These are phyloP conservation scores for Entomobrya multifasciata DNA, from an alignment of 2,888 invertebrate species.

Conservation along the genomic window DNA sequence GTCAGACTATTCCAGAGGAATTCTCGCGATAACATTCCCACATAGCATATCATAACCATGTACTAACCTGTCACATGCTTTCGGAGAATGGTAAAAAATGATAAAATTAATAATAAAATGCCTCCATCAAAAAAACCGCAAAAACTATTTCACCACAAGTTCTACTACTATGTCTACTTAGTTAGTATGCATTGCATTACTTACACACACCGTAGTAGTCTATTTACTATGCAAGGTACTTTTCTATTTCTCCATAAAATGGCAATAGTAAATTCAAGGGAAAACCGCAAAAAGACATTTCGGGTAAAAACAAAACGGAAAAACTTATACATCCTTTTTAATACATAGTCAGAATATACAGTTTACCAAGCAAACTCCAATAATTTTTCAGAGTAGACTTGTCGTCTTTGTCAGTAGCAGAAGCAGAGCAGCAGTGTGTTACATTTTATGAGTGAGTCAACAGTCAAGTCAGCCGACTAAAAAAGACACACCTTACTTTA, in stretches of 20 bases:
- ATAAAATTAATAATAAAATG: constrained; percentile 8
- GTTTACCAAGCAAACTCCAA: background rate
- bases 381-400: background rate
- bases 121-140: background rate
- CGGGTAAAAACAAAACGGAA: background rate
- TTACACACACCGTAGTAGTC: background rate
- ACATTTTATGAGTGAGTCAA: constrained; percentile 32
- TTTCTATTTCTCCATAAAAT: too few relatives aligned
- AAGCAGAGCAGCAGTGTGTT: too few relatives aligned
- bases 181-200: too few relatives aligned
- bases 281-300: constrained; percentile 5
- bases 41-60: too few relatives aligned
- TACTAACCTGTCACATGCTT: constrained; percentile 20
- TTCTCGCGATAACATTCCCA: too few relatives aligned
- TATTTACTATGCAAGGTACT: background rate
- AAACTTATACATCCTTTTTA: too few relatives aligned
- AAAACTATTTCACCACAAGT: background rate
- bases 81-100: background rate
- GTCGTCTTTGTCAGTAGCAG: too few relatives aligned
- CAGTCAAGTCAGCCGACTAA: background rate
- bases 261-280: constrained; percentile 12
- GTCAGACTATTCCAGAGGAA: too few relatives aligned
- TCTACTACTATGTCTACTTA: too few relatives aligned
- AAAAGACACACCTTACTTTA: constrained; percentile 18
- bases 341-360: background rate